Conservation (phyloP, 2,797 vertebrate species). For the Crenuchus spilurus region DNA sequence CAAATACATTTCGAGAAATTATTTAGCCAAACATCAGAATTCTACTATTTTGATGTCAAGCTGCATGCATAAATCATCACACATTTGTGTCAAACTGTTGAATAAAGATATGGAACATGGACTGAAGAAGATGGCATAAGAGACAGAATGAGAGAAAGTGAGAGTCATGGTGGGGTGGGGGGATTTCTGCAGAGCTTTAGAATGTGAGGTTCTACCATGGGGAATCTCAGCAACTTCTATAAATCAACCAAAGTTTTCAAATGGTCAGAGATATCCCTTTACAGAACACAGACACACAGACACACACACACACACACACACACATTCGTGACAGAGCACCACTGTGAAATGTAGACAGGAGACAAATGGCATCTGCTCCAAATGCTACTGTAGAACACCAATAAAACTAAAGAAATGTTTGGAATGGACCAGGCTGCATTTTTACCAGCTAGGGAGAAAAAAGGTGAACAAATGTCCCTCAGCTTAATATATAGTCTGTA, state of each 20-base stretch:
- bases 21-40: too few species aligned
- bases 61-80: too few species aligned
- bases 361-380: slow-evolving; percentile 70
- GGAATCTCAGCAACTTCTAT: slow-evolving; percentile 69
- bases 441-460: background rate
- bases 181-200: slow-evolving; percentile 49
- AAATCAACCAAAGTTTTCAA: slow-evolving; percentile 61
- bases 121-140: slow-evolving; percentile 48
- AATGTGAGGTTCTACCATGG: slow-evolving; percentile 61
- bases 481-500: slow-evolving; percentile 53
- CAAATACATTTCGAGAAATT: too few species aligned
- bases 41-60: too few species aligned
- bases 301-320: slow-evolving; percentile 49
- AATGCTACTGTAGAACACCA: slow-evolving; percentile 54
- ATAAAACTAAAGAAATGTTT: slow-evolving; percentile 66
- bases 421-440: slow-evolving; percentile 55
- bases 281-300: slow-evolving; percentile 41
- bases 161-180: too few species aligned
- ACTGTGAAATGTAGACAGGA: slow-evolving; percentile 53
- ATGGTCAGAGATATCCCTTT: slow-evolving; percentile 58
- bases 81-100: too few species aligned
- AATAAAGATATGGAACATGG: too few species aligned
- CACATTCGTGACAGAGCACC: slow-evolving; percentile 50
- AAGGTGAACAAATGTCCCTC: background rate
- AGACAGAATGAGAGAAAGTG: slow-evolving; percentile 39